These are phyloP conservation scores for Mythimna albipuncta DNA, from an alignment of 2,888 invertebrate genomes.

Conservation along the genomic window DNA sequence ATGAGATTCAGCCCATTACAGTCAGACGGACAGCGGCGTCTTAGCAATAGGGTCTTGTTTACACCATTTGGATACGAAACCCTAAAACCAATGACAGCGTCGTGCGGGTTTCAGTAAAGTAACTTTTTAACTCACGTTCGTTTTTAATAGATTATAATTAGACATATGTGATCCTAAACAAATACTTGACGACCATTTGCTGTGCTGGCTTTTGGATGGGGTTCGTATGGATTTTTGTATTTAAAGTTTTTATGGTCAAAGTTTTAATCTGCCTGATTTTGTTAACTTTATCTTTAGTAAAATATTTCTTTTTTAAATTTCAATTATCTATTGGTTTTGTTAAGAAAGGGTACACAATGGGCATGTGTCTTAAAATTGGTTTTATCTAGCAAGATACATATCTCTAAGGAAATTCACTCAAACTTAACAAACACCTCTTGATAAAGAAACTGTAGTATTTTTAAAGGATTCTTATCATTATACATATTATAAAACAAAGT, in stretches of 20 bases:
- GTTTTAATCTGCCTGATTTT: conserved; percentile 15
- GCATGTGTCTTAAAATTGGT: conserved; percentile 19
- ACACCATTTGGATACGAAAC: too few species aligned
- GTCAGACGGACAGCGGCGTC: too few species aligned
- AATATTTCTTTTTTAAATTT: conserved; percentile 10
- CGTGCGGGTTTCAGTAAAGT: neutral
- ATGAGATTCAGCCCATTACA: too few species aligned
- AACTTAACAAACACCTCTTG: conserved; percentile 5
- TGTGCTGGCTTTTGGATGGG: too few species aligned
- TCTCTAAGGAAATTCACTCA: conserved; percentile 10
- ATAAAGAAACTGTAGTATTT: conserved; percentile 15
- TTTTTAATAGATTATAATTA: conserved; percentile 19
- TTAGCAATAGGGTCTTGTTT: too few species aligned
- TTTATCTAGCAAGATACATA: conserved; percentile 1
- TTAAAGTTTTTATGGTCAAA: conserved; percentile 16
- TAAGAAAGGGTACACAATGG: conserved; percentile 17
- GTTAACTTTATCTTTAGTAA: conserved; percentile 36
- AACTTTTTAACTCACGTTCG: conserved; percentile 17
- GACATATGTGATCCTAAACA: conserved; percentile 39
- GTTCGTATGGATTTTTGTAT: neutral
- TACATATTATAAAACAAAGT: neutral
- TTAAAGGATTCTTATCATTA: neutral
- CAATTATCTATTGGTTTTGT: conserved; percentile 29
- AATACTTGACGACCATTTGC: conserved; percentile 43
- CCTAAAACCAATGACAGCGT: conserved; percentile 2